These are phyloP conservation scores for Blennius ocellaris DNA, from an alignment of 2,113 vertebrate species.

Conservation along the genomic window DNA sequence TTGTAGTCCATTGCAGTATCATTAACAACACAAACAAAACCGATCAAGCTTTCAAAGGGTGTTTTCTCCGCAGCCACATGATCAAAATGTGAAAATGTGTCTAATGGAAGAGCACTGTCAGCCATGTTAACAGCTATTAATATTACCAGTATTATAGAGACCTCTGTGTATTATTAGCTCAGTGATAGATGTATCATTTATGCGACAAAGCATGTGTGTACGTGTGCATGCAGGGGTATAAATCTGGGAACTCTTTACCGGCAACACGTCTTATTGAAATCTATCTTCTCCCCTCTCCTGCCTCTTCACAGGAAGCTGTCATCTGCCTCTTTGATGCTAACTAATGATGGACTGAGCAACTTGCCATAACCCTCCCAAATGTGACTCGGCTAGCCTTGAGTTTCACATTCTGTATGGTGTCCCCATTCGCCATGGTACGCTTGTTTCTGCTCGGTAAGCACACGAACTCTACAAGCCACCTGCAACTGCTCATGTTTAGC, in stretches of 20 bases:
- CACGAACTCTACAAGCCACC: background rate
- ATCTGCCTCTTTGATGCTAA: constrained; percentile 83
- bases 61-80: too few species aligned
- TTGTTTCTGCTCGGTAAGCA: constrained; percentile 30
- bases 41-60: too few species aligned
- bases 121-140: background rate
- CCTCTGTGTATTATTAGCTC: constrained; percentile 5
- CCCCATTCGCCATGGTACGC: constrained; percentile 16
- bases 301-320: constrained; percentile 78
- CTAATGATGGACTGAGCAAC: constrained; percentile 68
- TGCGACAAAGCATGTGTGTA: constrained; percentile 19
- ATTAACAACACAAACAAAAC: background rate
- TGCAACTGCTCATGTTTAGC: background rate
- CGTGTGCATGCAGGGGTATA: background rate
- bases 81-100: too few species aligned
- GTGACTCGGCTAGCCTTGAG: constrained; percentile 36
- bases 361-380: constrained; percentile 46
- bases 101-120: background rate
- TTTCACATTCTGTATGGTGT: constrained; percentile 50
- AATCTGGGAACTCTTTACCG: constrained; percentile 50
- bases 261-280: constrained; percentile 79
- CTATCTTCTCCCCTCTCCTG: constrained; percentile 79
- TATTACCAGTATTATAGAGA: background rate
- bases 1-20: too few species aligned
- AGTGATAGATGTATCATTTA: constrained; percentile 7